phyloP scores from a whole-genome alignment of 92 coral and sea anemone species.

The Phenganax stokvisi region DNA sequence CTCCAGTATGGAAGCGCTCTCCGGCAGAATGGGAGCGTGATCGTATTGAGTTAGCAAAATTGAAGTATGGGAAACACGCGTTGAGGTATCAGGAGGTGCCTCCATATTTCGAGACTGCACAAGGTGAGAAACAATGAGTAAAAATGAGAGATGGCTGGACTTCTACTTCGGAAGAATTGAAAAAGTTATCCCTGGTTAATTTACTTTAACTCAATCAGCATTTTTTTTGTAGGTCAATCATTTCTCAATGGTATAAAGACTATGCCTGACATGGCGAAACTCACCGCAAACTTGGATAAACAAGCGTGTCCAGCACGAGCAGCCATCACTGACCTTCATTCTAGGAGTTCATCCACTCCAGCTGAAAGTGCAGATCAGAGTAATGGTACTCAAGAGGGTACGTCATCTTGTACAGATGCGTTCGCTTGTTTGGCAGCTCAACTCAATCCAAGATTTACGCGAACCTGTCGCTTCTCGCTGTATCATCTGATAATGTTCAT shows the following conservation, averaged over 20 bases:
- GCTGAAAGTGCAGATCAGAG: slow-evolving; percentile 16
- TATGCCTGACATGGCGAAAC: slow-evolving; percentile 64
- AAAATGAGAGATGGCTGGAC: too few relatives aligned
- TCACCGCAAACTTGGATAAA: slow-evolving; percentile 72
- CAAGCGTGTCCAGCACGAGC: slow-evolving; percentile 64
- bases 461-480: too few relatives aligned
- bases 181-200: too few relatives aligned
- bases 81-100: slow-evolving; percentile 86
- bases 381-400: slow-evolving; percentile 9
- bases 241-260: slow-evolving; percentile 64
- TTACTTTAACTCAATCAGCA: too few relatives aligned
- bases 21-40: slow-evolving; percentile 93
- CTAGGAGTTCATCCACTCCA: slow-evolving; percentile 19
- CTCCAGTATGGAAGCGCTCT: slow-evolving; percentile 88
- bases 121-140: slow-evolving; percentile 48
- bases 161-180: too few relatives aligned
- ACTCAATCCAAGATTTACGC: not conserved
- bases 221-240: slow-evolving; percentile 62
- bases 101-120: slow-evolving; percentile 90
- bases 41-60: slow-evolving; percentile 89
- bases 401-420: not conserved
- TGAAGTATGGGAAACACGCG: slow-evolving; percentile 91
- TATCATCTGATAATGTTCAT: too few relatives aligned
- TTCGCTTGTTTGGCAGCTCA: not conserved
- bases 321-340: not conserved